phyloP scores from a whole-genome alignment of 2,113 vertebrate species.

The Mesitornis unicolor region DNA sequence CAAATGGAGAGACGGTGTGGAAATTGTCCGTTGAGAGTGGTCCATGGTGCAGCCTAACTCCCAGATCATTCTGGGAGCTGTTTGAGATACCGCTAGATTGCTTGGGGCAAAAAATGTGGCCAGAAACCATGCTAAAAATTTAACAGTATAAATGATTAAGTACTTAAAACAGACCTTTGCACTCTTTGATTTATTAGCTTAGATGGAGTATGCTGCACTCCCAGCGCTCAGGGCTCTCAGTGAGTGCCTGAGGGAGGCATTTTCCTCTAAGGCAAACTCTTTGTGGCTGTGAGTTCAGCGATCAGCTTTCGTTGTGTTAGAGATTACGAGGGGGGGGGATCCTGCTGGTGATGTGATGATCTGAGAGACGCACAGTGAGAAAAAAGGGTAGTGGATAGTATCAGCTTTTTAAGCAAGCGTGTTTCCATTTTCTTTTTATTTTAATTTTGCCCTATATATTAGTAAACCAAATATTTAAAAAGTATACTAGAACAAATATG shows the following conservation, averaged over 20 bases:
- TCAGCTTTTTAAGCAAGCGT: fast-evolving
- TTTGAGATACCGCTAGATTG: not conserved
- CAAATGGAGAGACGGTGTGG: not conserved
- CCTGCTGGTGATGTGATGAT: not conserved
- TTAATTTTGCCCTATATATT: not conserved
- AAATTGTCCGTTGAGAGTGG: not conserved
- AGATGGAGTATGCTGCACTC: not conserved
- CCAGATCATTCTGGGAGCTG: not conserved
- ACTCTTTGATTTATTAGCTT: not conserved
- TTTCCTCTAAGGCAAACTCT: not conserved
- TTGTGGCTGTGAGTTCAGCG: not conserved
- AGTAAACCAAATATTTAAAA: not conserved
- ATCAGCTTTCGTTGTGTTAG: not conserved
- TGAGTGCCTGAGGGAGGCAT: not conserved
- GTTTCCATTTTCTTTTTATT: not conserved
- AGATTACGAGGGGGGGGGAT: not conserved
- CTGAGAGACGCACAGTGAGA: not conserved
- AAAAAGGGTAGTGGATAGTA: not conserved
- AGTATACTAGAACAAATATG: not conserved
- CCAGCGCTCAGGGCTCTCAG: not conserved
- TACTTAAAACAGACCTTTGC: not conserved
- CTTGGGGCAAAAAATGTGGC: not conserved
- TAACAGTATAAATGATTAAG: not conserved
- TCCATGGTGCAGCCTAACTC: not conserved
- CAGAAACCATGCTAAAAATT: not conserved